Evolutionary conservation across 2,113 vertebrate species (phyloP).

Genomic region (Columba livia): DNA sequence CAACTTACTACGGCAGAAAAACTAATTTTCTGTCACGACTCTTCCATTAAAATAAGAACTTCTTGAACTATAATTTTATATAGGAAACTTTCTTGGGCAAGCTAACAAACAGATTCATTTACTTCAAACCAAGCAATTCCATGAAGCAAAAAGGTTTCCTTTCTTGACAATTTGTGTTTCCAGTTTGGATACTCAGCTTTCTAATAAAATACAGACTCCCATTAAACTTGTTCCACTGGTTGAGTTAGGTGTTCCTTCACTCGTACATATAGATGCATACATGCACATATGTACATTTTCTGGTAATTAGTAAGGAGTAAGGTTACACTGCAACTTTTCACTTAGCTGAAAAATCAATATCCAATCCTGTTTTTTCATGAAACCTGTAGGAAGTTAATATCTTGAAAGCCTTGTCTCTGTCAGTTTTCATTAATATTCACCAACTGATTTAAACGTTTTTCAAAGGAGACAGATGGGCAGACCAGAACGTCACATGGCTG

Average conservation of each 20-base stretch:
- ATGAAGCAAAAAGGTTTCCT: background rate
- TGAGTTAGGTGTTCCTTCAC: background rate
- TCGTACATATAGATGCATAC: background rate
- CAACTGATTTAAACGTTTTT: background rate
- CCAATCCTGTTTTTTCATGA: background rate
- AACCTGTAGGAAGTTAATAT: background rate
- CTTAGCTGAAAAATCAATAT: background rate
- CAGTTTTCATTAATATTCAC: background rate
- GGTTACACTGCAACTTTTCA: background rate
- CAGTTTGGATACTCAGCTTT: background rate
- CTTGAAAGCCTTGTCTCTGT: background rate
- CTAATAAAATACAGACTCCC: background rate
- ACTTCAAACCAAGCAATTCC: background rate
- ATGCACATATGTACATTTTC: background rate
- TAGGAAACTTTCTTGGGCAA: background rate
- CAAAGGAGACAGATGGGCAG: background rate
- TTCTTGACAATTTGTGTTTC: background rate
- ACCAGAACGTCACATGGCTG: background rate
- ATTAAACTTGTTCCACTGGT: background rate
- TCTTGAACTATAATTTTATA: background rate
- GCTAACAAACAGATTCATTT: background rate
- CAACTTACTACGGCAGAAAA: background rate
- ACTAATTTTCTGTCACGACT: background rate
- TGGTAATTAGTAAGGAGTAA: background rate
- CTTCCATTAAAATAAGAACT: background rate